Conservation (phyloP, 2,113 vertebrate species). For the Andinoacara biseriatus region DNA sequence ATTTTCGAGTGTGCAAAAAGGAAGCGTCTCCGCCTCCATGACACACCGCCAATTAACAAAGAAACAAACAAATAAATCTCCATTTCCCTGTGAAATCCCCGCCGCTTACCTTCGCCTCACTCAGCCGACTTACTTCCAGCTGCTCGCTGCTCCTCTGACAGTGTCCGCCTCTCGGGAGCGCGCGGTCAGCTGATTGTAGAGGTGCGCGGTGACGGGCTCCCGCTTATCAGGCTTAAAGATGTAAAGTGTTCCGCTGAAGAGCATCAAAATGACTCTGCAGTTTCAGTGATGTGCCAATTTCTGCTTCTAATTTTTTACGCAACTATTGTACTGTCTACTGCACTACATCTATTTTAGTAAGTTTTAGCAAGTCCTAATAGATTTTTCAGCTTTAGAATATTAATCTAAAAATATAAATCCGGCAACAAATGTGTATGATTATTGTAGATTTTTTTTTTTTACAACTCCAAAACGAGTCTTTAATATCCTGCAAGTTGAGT, state of each 20-base stretch:
- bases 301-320: too few relatives aligned
- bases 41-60: not conserved
- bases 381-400: not conserved
- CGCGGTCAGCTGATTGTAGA: not conserved
- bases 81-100: too few relatives aligned
- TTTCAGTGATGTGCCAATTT: not conserved
- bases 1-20: not conserved
- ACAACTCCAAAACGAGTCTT: not conserved
- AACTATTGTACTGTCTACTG: too few relatives aligned
- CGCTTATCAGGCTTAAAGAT: not conserved
- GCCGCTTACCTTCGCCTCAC: not conserved
- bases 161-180: not conserved
- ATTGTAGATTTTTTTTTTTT: not conserved
- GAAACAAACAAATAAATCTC: rapidly evolving
- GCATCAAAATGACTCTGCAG: rapidly evolving
- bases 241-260: too few relatives aligned
- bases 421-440: not conserved
- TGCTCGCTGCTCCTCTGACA: not conserved
- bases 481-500: too few relatives aligned
- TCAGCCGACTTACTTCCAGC: not conserved
- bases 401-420: not conserved
- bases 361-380: not conserved
- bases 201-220: not conserved
- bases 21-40: not conserved
- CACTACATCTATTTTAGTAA: not conserved